These are phyloP conservation scores for Zoanthus gigantus DNA, from an alignment of 92 coral and sea anemone genomes.

Conservation along the genomic window DNA sequence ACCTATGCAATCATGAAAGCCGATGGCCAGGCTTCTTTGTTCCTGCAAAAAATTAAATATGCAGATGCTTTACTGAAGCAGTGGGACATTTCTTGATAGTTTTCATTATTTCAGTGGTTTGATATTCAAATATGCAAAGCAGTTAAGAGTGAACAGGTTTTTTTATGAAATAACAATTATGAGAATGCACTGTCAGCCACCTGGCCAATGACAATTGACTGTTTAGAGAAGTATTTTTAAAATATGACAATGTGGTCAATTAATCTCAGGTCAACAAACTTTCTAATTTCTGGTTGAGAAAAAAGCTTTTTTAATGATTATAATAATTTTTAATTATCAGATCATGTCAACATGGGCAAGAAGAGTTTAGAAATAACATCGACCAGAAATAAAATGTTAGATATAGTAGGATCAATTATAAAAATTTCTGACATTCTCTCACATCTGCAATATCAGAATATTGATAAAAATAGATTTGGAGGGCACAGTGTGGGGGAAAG, in stretches of 20 bases:
- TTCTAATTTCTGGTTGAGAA: conserved; percentile 11
- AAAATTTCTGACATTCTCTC: not conserved
- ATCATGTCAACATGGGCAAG: not conserved
- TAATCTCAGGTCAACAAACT: conserved; percentile 18
- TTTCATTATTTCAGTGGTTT: conserved; percentile 19
- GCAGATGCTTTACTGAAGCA: conserved; percentile 21
- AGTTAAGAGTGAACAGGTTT: conserved; percentile 9
- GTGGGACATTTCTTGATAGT: conserved; percentile 11
- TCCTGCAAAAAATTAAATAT: conserved; percentile 32
- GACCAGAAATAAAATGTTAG: not conserved
- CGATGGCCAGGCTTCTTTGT: conserved; percentile 17
- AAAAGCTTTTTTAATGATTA: conserved; percentile 10
- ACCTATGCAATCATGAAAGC: conserved; percentile 16
- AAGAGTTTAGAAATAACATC: conserved; percentile 1
- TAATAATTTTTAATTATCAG: not conserved
- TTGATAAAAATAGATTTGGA: conserved; percentile 13
- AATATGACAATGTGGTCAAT: conserved; percentile 21
- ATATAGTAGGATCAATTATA: not conserved
- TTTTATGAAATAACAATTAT: conserved; percentile 16
- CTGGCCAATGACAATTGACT: not conserved
- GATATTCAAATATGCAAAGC: not conserved
- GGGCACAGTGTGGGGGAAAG: not conserved
- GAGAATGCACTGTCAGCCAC: conserved; percentile 14
- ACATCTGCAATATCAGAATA: not conserved
- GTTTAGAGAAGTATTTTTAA: conserved; percentile 7